Conservation (phyloP, 2,113 vertebrate genomes). For the Dasyurus viverrinus region DNA sequence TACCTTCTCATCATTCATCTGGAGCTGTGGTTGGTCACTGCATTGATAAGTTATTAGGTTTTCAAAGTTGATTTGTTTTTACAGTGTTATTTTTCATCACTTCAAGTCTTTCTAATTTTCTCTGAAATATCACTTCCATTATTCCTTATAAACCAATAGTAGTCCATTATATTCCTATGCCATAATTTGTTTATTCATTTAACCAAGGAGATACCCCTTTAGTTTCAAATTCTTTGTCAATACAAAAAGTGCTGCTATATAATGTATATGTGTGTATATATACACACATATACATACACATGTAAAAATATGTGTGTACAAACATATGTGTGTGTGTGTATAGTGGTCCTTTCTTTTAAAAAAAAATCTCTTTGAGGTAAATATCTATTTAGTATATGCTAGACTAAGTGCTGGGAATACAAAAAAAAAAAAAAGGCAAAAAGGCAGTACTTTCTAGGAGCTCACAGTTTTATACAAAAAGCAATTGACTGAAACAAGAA, state of each 20-base stretch:
- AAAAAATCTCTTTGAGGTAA: not conserved
- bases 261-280: no score
- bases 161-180: not conserved
- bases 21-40: not conserved
- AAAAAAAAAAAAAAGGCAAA: not conserved
- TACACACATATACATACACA: no score
- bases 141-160: not conserved
- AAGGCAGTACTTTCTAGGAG: not conserved
- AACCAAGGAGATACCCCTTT: not conserved
- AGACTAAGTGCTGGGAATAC: not conserved
- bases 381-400: not conserved
- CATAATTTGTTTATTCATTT: not conserved
- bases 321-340: not conserved
- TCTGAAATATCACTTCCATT: not conserved
- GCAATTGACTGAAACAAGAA: not conserved
- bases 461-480: not conserved
- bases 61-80: not conserved
- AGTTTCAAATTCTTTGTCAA: not conserved
- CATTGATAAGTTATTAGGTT: not conserved
- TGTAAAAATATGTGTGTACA: not conserved
- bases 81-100: not conserved
- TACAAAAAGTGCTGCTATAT: not conserved
- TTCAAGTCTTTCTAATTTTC: not conserved
- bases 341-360: not conserved
- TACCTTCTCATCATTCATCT: not conserved